Percentiles rank a stretch among this genome's conserved stretches.
Conservation (phyloP, 2,888 invertebrate species). For the Pecten maximus region DNA sequence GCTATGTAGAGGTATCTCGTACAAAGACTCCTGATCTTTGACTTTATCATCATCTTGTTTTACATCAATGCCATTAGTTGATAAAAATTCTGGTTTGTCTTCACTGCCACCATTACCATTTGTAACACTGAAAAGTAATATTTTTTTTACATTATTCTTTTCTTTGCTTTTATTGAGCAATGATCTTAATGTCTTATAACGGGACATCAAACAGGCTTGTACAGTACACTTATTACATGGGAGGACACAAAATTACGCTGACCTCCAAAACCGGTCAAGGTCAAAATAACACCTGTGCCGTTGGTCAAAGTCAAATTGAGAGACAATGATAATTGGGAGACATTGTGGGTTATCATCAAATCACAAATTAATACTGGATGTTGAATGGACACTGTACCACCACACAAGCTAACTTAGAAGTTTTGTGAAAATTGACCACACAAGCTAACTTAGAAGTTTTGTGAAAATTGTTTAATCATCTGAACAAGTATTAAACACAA, state of each 20-base stretch:
- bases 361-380: no score
- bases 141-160: not conserved
- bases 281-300: not conserved
- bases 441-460: no score
- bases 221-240: no score
- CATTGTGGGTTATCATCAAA: not conserved
- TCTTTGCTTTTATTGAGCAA: not conserved
- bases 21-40: conserved; percentile 54
- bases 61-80: not conserved
- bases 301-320: not conserved
- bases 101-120: conserved; percentile 37
- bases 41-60: conserved; percentile 9
- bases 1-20: conserved; percentile 49
- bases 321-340: no score
- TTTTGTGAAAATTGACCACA: no score
- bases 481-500: no score
- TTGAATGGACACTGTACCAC: no score
- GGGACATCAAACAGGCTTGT: no score
- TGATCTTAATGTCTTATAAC: no score
- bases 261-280: not conserved
- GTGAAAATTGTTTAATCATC: no score
- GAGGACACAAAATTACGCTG: not conserved
- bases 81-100: conserved; percentile 35
- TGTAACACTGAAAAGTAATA: conserved; percentile 36
- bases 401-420: no score